These are phyloP conservation scores for Sarcophaga rosellei DNA, from an alignment of 2,888 invertebrate species.

Conservation along the genomic window DNA sequence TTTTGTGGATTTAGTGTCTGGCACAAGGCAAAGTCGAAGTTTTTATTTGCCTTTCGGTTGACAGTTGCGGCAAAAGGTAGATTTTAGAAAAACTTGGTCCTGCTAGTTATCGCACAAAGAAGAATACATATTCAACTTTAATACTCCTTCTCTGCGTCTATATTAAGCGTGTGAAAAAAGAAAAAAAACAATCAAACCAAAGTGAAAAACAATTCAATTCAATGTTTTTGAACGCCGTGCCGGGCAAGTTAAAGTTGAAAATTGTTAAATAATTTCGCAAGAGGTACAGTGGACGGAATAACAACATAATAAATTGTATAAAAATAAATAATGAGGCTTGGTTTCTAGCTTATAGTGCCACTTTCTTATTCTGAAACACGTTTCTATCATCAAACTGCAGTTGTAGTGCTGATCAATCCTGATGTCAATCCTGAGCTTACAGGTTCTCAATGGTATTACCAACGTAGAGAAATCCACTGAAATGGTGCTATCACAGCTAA, in stretches of 20 bases:
- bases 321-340: too few species aligned
- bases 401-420: too few species aligned
- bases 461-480: too few species aligned
- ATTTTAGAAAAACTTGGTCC: conserved; percentile 68
- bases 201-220: conserved; percentile 35
- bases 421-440: too few species aligned
- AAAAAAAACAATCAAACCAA: background rate
- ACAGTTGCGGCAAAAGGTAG: conserved; percentile 71
- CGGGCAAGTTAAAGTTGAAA: conserved; percentile 17
- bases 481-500: too few species aligned
- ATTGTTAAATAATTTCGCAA: background rate
- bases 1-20: conserved; percentile 71
- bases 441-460: too few species aligned
- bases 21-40: conserved; percentile 69
- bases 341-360: too few species aligned
- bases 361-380: too few species aligned
- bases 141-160: conserved; percentile 28
- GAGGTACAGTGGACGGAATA: too few species aligned
- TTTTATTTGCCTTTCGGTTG: conserved; percentile 71
- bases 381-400: too few species aligned
- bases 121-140: background rate
- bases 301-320: too few species aligned
- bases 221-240: conserved; percentile 20
- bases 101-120: conserved; percentile 35
- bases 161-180: conserved; percentile 47